A percentile compares a stretch with the other conserved stretches of the same genome.
Evolutionary conservation across 2,113 vertebrate genomes (phyloP).

Genomic region (Zingel zingel): DNA sequence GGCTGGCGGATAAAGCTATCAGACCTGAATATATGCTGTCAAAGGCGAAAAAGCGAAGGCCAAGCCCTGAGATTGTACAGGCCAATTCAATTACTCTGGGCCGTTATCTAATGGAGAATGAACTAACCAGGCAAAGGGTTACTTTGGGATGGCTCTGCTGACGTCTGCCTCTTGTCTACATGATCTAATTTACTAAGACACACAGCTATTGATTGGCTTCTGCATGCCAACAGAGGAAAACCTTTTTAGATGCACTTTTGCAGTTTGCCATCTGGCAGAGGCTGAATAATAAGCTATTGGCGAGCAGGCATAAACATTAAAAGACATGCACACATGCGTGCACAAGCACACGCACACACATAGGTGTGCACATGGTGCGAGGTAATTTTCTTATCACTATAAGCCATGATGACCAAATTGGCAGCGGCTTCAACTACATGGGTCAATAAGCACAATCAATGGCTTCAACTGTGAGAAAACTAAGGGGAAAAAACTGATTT

Average conservation of each 20-base stretch:
- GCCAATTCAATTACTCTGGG: slow-evolving; percentile 81
- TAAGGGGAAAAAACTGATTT: slow-evolving; percentile 12
- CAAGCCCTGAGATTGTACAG: slow-evolving; percentile 72
- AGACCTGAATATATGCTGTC: slow-evolving; percentile 70
- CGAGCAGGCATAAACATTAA: slow-evolving; percentile 7
- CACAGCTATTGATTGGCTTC: slow-evolving; percentile 79
- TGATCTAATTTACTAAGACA: slow-evolving; percentile 84
- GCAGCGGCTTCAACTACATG: slow-evolving; percentile 50
- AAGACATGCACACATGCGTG: background rate
- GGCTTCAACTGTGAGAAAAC: slow-evolving; percentile 45
- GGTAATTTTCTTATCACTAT: slow-evolving; percentile 72
- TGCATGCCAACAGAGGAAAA: slow-evolving; percentile 71
- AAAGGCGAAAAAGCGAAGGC: slow-evolving; percentile 68
- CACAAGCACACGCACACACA: background rate
- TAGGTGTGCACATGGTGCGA: background rate
- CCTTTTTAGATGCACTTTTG: slow-evolving; percentile 70
- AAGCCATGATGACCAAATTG: slow-evolving; percentile 63
- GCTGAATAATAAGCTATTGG: slow-evolving; percentile 42
- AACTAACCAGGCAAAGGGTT: slow-evolving; percentile 77
- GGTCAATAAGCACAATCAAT: slow-evolving; percentile 75
- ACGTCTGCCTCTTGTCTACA: slow-evolving; percentile 78
- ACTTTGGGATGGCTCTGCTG: slow-evolving; percentile 76
- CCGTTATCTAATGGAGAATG: slow-evolving; percentile 76
- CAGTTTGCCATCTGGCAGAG: slow-evolving; percentile 58
- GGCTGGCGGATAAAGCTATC: slow-evolving; percentile 52